phyloP scores from a whole-genome alignment of 2,888 invertebrate species.

The Drosophila tanythrix region DNA sequence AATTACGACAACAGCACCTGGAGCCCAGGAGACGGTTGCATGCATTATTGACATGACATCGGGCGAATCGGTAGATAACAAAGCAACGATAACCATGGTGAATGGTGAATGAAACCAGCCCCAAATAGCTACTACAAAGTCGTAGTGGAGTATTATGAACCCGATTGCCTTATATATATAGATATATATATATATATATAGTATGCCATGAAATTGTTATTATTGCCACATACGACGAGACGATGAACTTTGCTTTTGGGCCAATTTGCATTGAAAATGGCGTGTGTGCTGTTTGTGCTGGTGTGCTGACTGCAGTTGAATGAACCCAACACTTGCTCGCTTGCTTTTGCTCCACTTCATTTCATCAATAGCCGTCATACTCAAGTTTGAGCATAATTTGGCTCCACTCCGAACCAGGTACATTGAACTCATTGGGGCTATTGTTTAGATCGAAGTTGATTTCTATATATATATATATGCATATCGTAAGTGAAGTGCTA shows the following conservation, averaged over 20 bases:
- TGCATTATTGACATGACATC: constrained; percentile 75
- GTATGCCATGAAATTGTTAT: constrained; percentile 35
- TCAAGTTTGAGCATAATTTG: constrained; percentile 26
- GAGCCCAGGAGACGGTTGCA: constrained; percentile 50
- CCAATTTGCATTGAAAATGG: constrained; percentile 41
- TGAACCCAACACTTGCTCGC: constrained; percentile 48
- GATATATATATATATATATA: not conserved
- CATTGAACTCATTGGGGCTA: constrained; percentile 44
- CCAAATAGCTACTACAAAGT: constrained; percentile 8
- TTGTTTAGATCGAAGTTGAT: not conserved
- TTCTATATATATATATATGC: not conserved
- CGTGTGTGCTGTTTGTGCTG: constrained; percentile 21
- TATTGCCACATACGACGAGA: constrained; percentile 36
- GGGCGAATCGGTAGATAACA: constrained; percentile 73
- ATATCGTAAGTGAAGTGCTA: not conserved
- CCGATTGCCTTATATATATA: not conserved
- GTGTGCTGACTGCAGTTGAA: constrained; percentile 61
- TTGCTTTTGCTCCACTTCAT: constrained; percentile 34
- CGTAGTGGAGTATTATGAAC: constrained; percentile 1
- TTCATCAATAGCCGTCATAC: constrained; percentile 49
- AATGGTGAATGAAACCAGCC: constrained; percentile 48
- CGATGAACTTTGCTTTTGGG: constrained; percentile 54
- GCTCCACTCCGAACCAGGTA: constrained; percentile 20
- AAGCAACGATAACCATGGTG: constrained; percentile 76
- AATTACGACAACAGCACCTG: constrained; percentile 5